These are phyloP conservation scores for Catharus bicknelli DNA, from an alignment of 2,113 vertebrate species.

Conservation along the genomic window DNA sequence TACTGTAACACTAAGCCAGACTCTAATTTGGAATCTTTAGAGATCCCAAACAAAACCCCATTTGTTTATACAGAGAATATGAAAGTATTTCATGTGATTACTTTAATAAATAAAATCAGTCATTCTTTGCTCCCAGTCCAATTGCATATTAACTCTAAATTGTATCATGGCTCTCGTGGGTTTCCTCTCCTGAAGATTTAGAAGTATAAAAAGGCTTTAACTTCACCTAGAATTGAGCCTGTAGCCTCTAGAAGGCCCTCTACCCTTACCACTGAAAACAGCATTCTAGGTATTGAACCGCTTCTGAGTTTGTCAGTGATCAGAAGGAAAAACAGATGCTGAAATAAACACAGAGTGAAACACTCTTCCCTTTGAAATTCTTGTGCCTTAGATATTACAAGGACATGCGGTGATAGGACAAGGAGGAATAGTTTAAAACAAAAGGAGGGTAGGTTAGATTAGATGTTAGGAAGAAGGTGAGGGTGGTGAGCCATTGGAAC, in stretches of 20 bases:
- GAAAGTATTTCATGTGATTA: not conserved
- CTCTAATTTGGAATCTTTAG: not conserved
- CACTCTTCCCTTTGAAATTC: not conserved
- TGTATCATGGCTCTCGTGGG: not conserved
- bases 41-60: not conserved
- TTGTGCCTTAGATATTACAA: not conserved
- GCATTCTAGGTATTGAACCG: not conserved
- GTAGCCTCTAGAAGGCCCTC: not conserved
- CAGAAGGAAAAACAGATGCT: not conserved
- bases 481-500: not conserved
- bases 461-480: not conserved
- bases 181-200: not conserved
- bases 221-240: not conserved
- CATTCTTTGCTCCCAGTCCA: not conserved
- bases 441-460: not conserved
- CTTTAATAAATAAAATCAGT: slow-evolving; percentile 10
- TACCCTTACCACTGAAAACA: not conserved
- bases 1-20: not conserved
- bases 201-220: not conserved
- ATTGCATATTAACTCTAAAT: not conserved
- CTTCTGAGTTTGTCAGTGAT: not conserved
- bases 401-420: not conserved
- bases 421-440: not conserved
- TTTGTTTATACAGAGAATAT: not conserved
- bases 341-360: not conserved